These are phyloP conservation scores for Electrophaes corylata DNA, from an alignment of 2,888 invertebrate genomes.

Conservation along the genomic window DNA sequence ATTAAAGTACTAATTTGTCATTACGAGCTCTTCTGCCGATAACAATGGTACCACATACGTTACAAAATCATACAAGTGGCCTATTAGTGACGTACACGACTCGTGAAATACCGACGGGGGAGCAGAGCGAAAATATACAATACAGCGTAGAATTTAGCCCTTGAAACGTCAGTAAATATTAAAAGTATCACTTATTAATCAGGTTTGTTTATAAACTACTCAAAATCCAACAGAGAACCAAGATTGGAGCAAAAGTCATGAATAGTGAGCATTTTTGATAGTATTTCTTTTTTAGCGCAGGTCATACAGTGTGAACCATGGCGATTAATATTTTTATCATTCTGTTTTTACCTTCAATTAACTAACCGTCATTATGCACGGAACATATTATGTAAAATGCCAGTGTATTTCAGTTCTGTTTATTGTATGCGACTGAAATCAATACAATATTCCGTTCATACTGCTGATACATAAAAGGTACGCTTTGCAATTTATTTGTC, in stretches of 20 bases:
- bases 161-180: neutral
- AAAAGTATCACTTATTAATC: too few species aligned
- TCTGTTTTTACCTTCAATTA: too few species aligned
- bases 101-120: slow-evolving; percentile 37
- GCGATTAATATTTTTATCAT: too few species aligned
- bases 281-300: too few species aligned
- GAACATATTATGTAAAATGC: too few species aligned
- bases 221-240: too few species aligned
- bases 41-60: slow-evolving; percentile 49
- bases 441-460: neutral
- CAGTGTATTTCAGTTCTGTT: neutral
- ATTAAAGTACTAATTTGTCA: slow-evolving; percentile 28
- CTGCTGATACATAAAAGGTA: slow-evolving; percentile 13
- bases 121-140: slow-evolving; percentile 31
- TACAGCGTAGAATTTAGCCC: neutral
- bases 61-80: slow-evolving; percentile 68
- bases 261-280: too few species aligned
- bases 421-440: neutral
- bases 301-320: too few species aligned
- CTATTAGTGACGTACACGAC: slow-evolving; percentile 70
- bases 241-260: too few species aligned
- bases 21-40: slow-evolving; percentile 30
- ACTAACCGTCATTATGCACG: too few species aligned
- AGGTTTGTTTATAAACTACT: too few species aligned
- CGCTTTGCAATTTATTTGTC: neutral